A percentile compares a stretch with the other conserved stretches of the same genome.
Evolutionary conservation across 2,888 invertebrate species (phyloP).

Genomic region (Diadegma fenestrale): DNA sequence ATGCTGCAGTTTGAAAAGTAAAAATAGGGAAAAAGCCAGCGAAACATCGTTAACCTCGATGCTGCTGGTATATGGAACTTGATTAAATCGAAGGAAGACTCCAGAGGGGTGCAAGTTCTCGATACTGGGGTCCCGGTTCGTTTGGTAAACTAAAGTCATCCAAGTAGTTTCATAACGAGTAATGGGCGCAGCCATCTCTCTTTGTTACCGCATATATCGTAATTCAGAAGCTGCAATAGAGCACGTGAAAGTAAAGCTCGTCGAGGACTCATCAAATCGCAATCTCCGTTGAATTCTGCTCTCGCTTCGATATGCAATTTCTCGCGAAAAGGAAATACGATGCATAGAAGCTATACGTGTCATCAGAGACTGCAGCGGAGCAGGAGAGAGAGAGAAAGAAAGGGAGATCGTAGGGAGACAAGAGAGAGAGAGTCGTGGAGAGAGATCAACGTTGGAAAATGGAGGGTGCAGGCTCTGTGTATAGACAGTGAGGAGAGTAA

Average conservation of each 20-base stretch:
- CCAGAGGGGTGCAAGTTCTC: not conserved
- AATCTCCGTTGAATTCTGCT: constrained; percentile 67
- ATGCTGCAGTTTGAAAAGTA: not conserved
- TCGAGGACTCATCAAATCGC: constrained; percentile 66
- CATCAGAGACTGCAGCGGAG: constrained; percentile 8
- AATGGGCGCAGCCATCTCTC: constrained; percentile 6
- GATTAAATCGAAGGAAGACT: constrained; percentile 9
- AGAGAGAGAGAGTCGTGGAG: not conserved
- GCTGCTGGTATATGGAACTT: not conserved
- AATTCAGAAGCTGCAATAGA: constrained; percentile 28
- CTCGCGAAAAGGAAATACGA: constrained; percentile 39
- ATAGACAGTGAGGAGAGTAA: constrained; percentile 1
- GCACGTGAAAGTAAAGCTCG: constrained; percentile 28
- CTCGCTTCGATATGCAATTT: constrained; percentile 62
- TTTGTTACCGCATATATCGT: constrained; percentile 24
- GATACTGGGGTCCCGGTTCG: not conserved
- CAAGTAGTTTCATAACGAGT: constrained; percentile 33
- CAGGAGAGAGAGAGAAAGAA: constrained; percentile 17
- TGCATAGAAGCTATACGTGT: constrained; percentile 23
- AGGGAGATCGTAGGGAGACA: constrained; percentile 1
- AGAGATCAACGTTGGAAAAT: constrained; percentile 52
- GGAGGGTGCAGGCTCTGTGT: constrained; percentile 33
- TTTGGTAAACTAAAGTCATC: constrained; percentile 13
- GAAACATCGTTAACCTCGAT: constrained; percentile 1
- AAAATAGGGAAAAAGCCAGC: not conserved